phyloP scores from a whole-genome alignment of 2,888 invertebrate genomes.

The Silvanus unidentatus region DNA sequence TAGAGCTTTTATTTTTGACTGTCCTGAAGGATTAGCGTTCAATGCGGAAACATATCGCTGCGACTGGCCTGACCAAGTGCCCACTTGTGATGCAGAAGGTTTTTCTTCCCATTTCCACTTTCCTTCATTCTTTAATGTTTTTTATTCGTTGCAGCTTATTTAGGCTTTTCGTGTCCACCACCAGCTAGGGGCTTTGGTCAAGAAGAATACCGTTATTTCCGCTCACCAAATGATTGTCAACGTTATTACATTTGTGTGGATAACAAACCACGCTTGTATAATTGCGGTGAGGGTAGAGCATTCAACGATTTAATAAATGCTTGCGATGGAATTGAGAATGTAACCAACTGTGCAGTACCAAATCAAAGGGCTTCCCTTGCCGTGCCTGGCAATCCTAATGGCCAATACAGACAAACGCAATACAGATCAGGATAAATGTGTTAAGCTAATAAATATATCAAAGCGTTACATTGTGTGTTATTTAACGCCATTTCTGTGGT shows the following conservation, averaged over 20 bases:
- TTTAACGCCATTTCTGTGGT: no score
- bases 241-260: conserved; percentile 74
- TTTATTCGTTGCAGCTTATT: conserved; percentile 53
- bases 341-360: conserved; percentile 59
- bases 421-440: no score
- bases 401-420: no score
- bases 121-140: not conserved
- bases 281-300: conserved; percentile 70
- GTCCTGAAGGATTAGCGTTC: conserved; percentile 74
- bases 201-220: conserved; percentile 50
- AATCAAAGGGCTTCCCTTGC: no score
- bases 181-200: conserved; percentile 45
- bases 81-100: conserved; percentile 77
- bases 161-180: conserved; percentile 77
- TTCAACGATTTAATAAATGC: conserved; percentile 67
- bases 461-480: no score
- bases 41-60: conserved; percentile 63
- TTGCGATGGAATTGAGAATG: conserved; percentile 75
- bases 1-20: conserved; percentile 63
- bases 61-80: conserved; percentile 83
- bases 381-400: no score
- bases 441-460: no score
- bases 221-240: conserved; percentile 64
- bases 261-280: conserved; percentile 65
- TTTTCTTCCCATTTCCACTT: no score